phyloP scores from a whole-genome alignment of 1,140 invertebrate genomes.

The Monomorium pharaonis region DNA sequence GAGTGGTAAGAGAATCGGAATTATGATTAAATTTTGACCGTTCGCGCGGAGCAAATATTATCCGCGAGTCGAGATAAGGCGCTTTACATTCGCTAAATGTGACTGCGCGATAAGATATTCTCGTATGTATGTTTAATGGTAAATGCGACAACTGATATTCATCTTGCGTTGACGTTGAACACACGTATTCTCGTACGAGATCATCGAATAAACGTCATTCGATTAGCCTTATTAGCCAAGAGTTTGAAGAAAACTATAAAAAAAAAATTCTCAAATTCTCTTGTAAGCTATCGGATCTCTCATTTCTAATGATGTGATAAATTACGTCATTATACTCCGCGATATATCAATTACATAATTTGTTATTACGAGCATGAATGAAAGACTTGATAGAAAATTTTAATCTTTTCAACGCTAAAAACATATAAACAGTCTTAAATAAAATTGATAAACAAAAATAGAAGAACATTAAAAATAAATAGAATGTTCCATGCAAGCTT shows the following conservation, averaged over 20 bases:
- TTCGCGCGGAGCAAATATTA: slow-evolving; percentile 16
- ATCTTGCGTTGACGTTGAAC: not conserved
- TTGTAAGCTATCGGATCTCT: not conserved
- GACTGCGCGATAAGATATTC: slow-evolving; percentile 38
- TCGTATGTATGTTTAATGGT: not conserved
- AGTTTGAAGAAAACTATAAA: not conserved
- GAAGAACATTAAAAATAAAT: too few relatives aligned
- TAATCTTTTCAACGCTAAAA: too few relatives aligned
- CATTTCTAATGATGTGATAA: not conserved
- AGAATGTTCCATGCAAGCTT: too few relatives aligned
- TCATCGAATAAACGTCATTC: slow-evolving; percentile 13
- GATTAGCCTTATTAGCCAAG: not conserved
- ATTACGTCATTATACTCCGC: not conserved
- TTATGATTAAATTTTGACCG: slow-evolving; percentile 49
- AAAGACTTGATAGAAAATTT: too few relatives aligned
- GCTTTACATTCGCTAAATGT: slow-evolving; percentile 35
- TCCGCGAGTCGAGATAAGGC: not conserved
- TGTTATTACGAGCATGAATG: not conserved
- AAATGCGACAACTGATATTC: slow-evolving; percentile 14
- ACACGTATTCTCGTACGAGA: not conserved
- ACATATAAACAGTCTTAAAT: too few relatives aligned
- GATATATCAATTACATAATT: not conserved
- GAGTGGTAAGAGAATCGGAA: slow-evolving; percentile 3
- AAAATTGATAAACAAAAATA: too few relatives aligned
- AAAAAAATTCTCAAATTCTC: not conserved